A percentile compares a stretch with the other conserved stretches of the same genome.
Evolutionary conservation across 1,140 invertebrate genomes (phyloP).

Genomic region (Hirudo medicinalis): DNA sequence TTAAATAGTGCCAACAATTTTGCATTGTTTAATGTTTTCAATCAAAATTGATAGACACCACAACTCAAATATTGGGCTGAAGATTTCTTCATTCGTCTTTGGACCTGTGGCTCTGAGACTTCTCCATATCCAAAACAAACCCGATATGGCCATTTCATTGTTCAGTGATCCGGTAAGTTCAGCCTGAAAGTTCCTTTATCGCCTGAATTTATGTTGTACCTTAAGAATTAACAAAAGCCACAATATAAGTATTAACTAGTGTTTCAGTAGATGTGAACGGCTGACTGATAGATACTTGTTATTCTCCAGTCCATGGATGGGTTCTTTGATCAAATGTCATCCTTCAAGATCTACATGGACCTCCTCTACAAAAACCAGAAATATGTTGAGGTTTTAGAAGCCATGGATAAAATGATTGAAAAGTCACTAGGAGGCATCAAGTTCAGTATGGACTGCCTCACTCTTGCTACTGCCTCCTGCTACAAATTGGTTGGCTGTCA

Average conservation of each 20-base stretch:
- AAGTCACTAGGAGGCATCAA: constrained; percentile 47
- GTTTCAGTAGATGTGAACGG: too few species aligned
- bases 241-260: too few species aligned
- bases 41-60: constrained; percentile 48
- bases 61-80: constrained; percentile 53
- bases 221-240: too few species aligned
- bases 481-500: constrained; percentile 55
- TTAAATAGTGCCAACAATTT: too few species aligned
- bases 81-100: constrained; percentile 65
- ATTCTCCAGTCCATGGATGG: constrained; percentile 48
- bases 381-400: constrained; percentile 54
- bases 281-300: constrained; percentile 3
- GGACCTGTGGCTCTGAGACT: constrained; percentile 69
- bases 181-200: neutral
- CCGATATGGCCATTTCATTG: constrained; percentile 50
- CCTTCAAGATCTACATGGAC: constrained; percentile 57
- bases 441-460: constrained; percentile 54
- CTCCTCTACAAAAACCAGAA: constrained; percentile 55
- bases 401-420: constrained; percentile 49
- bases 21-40: too few species aligned
- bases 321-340: constrained; percentile 57
- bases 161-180: constrained; percentile 27
- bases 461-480: constrained; percentile 54
- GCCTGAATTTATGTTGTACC: constrained; percentile 5
- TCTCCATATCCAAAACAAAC: constrained; percentile 56